Base-by-base conservation (phyloP, 2,888 invertebrate genomes). In the Epirrhoe tristata region DNA sequence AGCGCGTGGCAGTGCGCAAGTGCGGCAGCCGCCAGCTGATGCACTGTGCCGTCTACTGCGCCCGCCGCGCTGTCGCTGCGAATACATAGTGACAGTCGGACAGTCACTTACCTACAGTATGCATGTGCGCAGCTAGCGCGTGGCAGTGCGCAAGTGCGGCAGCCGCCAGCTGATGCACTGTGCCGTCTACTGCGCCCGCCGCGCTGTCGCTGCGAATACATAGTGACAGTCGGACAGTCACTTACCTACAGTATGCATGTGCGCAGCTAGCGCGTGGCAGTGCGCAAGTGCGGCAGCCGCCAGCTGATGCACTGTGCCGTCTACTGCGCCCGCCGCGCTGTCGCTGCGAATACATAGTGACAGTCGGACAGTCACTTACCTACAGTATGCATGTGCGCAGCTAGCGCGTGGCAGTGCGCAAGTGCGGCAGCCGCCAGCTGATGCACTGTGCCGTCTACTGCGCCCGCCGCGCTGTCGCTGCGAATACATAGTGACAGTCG, bases 361-460 rank as follows among this genome's bases (percentile, higher is more conserved):
- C n/a, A n/a, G n/a, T n/a, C n/a, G n/a, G n/a, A n/a, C n/a, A n/a
- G n/a, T n/a, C n/a, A n/a, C n/a, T n/a, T n/a, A n/a, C n/a, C n/a
- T n/a, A n/a, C n/a, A n/a, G n/a, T n/a, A n/a, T n/a, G n/a, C n/a
- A n/a, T n/a, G n/a, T n/a, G n/a, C n/a, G n/a, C n/a, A n/a, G n/a
- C n/a, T n/a, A n/a, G n/a, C n/a, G n/a, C n/a, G 85, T 98, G 98
- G 77, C 98, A 94, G 89, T 99, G 98, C 81, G 98, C 97, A 76
- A 99, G 95, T 53, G 98, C 98, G 81, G 99, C 98, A 70, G 97
- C 98, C 0, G 99, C 98, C 67, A 98, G 94, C 90, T 99, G 98
- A 84, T 99, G 99, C 39, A 99, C 99, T 0, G 99, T 99, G 67
- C 99, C 99, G 94, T 99, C 99, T 84, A 96, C 97, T 0, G 99